Conservation (phyloP, 2,888 invertebrate genomes). For the Drosophila nr. perissopoda region DNA sequence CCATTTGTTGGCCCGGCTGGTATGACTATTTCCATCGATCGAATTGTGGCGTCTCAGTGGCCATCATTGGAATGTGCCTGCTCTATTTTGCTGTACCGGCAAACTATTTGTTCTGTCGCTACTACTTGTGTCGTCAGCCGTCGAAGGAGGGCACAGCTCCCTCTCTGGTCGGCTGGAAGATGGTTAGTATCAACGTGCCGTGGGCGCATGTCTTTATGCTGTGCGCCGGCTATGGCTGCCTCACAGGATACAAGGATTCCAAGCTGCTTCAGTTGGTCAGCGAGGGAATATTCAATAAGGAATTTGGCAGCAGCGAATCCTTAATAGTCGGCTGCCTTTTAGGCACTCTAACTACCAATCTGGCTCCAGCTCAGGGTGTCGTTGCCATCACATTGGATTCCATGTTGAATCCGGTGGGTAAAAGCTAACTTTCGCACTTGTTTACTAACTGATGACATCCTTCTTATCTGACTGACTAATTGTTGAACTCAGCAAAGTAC, state of each 20-base stretch:
- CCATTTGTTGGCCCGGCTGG: slow-evolving; percentile 20
- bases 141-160: slow-evolving; percentile 18
- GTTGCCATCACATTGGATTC: neutral
- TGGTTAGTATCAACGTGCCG: slow-evolving; percentile 24
- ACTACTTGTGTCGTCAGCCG: slow-evolving; percentile 55
- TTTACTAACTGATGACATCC: too few species aligned
- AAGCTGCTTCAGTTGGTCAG: slow-evolving; percentile 10
- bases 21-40: neutral
- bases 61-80: slow-evolving; percentile 9
- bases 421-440: too few species aligned
- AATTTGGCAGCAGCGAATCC: accelerated
- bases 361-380: slow-evolving; percentile 39
- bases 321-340: neutral
- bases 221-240: slow-evolving; percentile 16
- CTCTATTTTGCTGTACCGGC: slow-evolving; percentile 47
- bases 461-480: too few species aligned
- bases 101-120: slow-evolving; percentile 55
- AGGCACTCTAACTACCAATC: slow-evolving; percentile 17
- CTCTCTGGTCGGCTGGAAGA: slow-evolving; percentile 57
- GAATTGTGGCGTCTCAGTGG: slow-evolving; percentile 26
- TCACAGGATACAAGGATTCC: slow-evolving; percentile 13
- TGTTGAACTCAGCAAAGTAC: too few species aligned
- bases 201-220: slow-evolving; percentile 64
- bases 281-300: neutral
- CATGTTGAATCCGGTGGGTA: slow-evolving; percentile 33